phyloP scores from a whole-genome alignment of 2,888 invertebrate species.

The Macroteleia sp. region DNA sequence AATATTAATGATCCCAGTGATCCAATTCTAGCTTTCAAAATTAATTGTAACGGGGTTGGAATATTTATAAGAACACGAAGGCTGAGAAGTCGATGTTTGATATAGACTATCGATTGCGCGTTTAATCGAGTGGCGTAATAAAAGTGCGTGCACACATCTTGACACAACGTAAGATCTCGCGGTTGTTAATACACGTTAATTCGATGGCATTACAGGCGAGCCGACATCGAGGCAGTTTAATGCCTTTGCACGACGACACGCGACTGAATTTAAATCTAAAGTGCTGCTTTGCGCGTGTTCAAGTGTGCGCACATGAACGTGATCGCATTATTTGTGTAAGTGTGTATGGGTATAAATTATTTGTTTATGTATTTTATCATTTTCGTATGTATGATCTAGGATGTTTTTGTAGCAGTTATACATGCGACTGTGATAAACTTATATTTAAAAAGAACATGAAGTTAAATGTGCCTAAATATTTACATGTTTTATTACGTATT shows the following conservation, averaged over 20 bases:
- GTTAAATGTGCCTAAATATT: too few species aligned
- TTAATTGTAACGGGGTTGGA: slow-evolving; percentile 18
- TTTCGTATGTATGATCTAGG: too few species aligned
- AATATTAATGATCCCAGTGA: slow-evolving; percentile 23
- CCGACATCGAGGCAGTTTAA: slow-evolving; percentile 63
- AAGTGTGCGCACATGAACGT: neutral
- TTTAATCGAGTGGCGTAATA: slow-evolving; percentile 51
- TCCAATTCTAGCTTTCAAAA: slow-evolving; percentile 25
- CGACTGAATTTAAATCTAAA: slow-evolving; percentile 67
- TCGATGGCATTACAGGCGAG: slow-evolving; percentile 68
- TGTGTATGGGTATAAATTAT: too few species aligned
- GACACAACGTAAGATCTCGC: slow-evolving; percentile 49
- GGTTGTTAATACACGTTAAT: slow-evolving; percentile 70
- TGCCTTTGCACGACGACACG: slow-evolving; percentile 62
- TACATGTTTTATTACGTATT: too few species aligned
- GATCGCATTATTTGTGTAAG: too few species aligned
- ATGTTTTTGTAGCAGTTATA: too few species aligned
- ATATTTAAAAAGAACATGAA: too few species aligned
- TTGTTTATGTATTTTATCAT: slow-evolving; percentile 9
- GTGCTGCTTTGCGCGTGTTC: neutral
- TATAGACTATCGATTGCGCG: slow-evolving; percentile 37
- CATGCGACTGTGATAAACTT: too few species aligned
- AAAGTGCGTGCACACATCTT: slow-evolving; percentile 59
- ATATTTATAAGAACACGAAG: slow-evolving; percentile 31
- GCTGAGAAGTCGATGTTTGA: slow-evolving; percentile 16